These are phyloP conservation scores for Papilio dardanus DNA, from an alignment of 1,140 invertebrate species.

Conservation along the genomic window DNA sequence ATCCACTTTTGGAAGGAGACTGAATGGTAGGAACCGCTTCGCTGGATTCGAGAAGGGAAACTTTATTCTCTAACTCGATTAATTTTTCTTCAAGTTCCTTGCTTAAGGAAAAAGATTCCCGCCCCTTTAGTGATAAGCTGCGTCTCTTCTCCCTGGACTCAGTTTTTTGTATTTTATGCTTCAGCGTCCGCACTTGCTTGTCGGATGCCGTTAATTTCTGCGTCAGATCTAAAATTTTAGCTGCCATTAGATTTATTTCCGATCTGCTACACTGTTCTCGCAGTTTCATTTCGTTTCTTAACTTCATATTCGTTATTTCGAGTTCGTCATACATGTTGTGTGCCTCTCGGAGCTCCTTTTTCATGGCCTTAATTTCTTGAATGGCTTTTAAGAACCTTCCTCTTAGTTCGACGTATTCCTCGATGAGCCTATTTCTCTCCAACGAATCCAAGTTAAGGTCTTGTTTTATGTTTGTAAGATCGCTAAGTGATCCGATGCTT, in stretches of 20 bases:
- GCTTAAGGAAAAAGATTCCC: conserved; percentile 89
- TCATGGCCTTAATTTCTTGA: conserved; percentile 91
- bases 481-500: conserved; percentile 90
- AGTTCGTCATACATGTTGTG: conserved; percentile 90
- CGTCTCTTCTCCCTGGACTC: conserved; percentile 90
- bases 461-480: conserved; percentile 90
- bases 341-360: conserved; percentile 90
- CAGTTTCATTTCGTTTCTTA: conserved; percentile 88
- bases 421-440: conserved; percentile 90
- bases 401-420: conserved; percentile 90
- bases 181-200: conserved; percentile 89
- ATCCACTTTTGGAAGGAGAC: conserved; percentile 79
- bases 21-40: conserved; percentile 75
- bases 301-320: conserved; percentile 88
- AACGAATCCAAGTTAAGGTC: conserved; percentile 89
- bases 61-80: conserved; percentile 90
- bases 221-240: conserved; percentile 92
- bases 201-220: conserved; percentile 91
- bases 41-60: conserved; percentile 85
- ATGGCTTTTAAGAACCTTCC: conserved; percentile 91
- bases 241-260: conserved; percentile 90
- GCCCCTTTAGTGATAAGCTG: conserved; percentile 91
- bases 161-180: conserved; percentile 90
- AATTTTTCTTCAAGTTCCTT: conserved; percentile 93
- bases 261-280: conserved; percentile 87